Base-by-base conservation (phyloP, 2,888 invertebrate species). In the Spialia ferax region DNA sequence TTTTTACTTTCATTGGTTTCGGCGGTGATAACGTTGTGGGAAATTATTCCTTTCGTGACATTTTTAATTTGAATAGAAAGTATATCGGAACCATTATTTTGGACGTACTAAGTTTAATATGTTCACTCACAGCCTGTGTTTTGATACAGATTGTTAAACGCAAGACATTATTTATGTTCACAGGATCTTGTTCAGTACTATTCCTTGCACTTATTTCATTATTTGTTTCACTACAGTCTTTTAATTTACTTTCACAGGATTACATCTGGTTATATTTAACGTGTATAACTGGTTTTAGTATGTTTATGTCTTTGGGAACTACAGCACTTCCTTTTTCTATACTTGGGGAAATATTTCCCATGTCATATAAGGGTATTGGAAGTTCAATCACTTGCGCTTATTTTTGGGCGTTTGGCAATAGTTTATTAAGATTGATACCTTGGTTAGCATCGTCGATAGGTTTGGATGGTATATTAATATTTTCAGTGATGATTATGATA, bases 231-330 rank as follows among this genome's bases (percentile, higher is more conserved):
- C 20, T 66, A 3, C 59, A 66, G 42, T 59, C 65, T 18, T 60
- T 60, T 60, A 60, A 66, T 15, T 22, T 66, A 22, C 50, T 66
- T 26, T 60, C 65, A 6, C 38, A 59, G 15, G 65, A 66, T 29
- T 66, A 66, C 32, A 52, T 66, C 26, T 59, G 59, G 65, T 32
- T 66, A 5, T 66, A 66, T 38, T 20, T 65, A 26, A 66, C 65
- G 23, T 66, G 52, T 29, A 59, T 66, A 3, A 66, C 65, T 11
- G 65, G 65, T 38, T 66, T 66, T 26, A 66, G 65, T 54, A 65
- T 65, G 65, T 65, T 65, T 22, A 65, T 65, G 65, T 65, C 65
- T 8, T 54, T 65, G 29, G 65, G 65, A 20, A 65, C 65, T n/a
- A 60, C 59, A 23, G 65, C 65, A 6, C 38, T 65, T 20, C 65